phyloP scores from a whole-genome alignment of 30 jellyfish, hydroid and myxozoan species.

The Turritopsis dohrnii region DNA sequence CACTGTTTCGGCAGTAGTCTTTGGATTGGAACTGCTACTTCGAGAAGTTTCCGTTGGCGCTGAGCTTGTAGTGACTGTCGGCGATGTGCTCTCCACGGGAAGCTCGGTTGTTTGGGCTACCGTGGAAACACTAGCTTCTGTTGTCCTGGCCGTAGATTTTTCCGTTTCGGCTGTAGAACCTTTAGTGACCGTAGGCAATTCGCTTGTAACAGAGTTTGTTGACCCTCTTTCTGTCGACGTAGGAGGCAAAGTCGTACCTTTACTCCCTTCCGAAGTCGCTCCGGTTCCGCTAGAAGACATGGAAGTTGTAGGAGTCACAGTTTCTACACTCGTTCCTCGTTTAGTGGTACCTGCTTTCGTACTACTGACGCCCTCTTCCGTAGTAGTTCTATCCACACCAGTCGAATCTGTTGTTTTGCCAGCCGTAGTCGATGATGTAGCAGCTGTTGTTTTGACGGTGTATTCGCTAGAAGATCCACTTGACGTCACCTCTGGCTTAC shows the following conservation, averaged over 20 bases:
- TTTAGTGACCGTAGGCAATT: not conserved
- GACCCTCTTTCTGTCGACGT: not conserved
- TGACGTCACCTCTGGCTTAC: not conserved
- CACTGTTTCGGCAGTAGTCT: not conserved
- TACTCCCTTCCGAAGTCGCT: not conserved
- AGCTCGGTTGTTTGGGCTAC: not conserved
- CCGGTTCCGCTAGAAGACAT: not conserved
- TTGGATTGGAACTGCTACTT: not conserved
- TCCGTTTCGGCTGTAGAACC: not conserved
- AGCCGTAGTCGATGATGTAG: no score
- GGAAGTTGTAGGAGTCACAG: not conserved
- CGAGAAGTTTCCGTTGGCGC: not conserved
- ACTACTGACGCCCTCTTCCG: not conserved
- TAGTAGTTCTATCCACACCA: not conserved
- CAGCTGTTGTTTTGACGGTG: no score
- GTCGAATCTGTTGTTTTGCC: not conserved
- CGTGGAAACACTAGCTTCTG: not conserved
- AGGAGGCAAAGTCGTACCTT: not conserved
- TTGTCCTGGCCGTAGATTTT: not conserved
- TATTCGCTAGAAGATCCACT: not conserved
- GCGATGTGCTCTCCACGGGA: not conserved
- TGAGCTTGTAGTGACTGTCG: not conserved
- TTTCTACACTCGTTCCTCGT: not conserved
- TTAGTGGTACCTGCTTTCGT: not conserved
- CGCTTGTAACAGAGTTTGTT: not conserved